phyloP scores from a whole-genome alignment of 2,113 vertebrate species.

The Passerina amoena region DNA sequence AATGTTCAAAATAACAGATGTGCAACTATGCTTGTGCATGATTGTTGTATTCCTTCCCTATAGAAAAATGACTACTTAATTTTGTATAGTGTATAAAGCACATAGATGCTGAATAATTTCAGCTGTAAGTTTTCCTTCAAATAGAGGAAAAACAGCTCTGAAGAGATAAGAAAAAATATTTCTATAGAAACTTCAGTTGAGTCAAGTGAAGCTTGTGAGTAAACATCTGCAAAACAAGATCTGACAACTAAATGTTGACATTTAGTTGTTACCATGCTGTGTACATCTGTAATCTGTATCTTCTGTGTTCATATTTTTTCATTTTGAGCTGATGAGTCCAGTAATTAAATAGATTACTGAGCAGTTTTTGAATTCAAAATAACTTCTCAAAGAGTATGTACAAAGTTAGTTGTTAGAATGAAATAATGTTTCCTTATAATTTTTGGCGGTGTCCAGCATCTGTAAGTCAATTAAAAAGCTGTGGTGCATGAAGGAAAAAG shows the following conservation, averaged over 20 bases:
- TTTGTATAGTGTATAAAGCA: background rate
- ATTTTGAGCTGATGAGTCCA: background rate
- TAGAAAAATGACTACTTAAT: conserved; percentile 10
- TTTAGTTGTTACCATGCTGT: background rate
- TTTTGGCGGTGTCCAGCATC: background rate
- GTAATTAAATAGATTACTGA: background rate
- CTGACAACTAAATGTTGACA: background rate
- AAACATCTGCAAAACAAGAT: background rate
- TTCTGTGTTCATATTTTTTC: background rate
- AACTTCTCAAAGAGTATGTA: background rate
- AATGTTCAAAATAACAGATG: conserved; percentile 39
- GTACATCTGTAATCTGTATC: background rate
- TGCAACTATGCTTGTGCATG: conserved; percentile 8
- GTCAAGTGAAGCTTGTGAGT: background rate
- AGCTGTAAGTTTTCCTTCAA: background rate
- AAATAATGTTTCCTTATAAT: fast-evolving
- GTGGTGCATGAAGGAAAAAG: background rate
- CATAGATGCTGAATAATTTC: background rate
- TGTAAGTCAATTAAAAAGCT: background rate
- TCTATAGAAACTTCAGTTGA: background rate
- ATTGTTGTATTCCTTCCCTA: background rate
- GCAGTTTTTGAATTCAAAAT: background rate
- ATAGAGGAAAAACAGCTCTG: background rate
- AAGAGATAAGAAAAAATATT: background rate
- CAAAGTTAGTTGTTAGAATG: background rate